These are phyloP conservation scores for Aphis gossypii DNA, from an alignment of 1,140 invertebrate species.

Conservation along the genomic window DNA sequence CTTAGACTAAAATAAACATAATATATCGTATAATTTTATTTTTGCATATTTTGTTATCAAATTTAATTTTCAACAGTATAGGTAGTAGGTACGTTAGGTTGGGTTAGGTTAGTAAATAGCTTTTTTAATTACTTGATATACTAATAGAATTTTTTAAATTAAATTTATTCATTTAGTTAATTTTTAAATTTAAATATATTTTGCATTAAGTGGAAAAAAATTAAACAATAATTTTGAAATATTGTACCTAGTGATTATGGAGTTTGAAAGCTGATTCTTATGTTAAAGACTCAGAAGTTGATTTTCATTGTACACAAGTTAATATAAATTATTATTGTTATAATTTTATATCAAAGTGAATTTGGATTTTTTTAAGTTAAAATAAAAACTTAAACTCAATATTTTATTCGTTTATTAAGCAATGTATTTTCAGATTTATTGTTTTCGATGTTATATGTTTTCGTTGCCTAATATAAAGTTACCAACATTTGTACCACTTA, in stretches of 20 bases:
- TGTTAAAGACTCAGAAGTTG: background rate
- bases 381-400: background rate
- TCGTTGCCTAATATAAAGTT: background rate
- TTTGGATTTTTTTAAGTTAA: background rate
- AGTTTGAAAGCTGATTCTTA: background rate
- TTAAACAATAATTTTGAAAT: background rate
- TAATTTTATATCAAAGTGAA: background rate
- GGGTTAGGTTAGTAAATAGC: no score
- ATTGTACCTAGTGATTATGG: background rate
- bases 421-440: background rate
- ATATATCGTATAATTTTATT: background rate
- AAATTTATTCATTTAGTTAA: background rate
- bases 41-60: background rate
- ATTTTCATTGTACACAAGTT: background rate
- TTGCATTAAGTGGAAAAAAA: background rate
- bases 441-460: background rate
- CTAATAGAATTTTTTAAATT: background rate
- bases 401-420: background rate
- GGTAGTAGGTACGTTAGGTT: background rate
- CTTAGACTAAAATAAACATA: background rate
- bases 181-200: background rate
- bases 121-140: background rate
- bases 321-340: background rate
- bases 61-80: conserved; percentile 1
- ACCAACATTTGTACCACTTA: background rate